Base-by-base conservation (phyloP, 2,797 vertebrate species). In the Chaenodraco wilsoni region DNA sequence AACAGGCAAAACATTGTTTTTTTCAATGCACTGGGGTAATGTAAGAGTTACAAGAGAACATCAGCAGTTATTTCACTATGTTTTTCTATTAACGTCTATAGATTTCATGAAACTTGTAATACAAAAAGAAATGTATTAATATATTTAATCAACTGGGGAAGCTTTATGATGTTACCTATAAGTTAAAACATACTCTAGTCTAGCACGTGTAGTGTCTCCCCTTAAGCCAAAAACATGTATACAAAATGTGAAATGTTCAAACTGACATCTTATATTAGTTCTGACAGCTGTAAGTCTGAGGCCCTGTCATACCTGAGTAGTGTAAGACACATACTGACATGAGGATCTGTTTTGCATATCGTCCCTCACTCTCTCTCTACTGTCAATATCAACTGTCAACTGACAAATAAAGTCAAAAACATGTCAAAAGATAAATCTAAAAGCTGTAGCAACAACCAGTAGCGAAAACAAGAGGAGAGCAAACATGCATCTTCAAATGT, bases 231-330 rank as follows among this genome's bases (percentile, higher is more conserved):
- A 46, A n/a, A 27, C 27, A 27, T 27, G 27, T 27, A 27, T 27
- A 27, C 27, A 27, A 27, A 27, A 27, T 27, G 27, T 23, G 44
- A 44, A 21, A 50, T 31, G 63, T 49, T 17, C 1, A 15, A 52
- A 69, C n/a, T 64, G 3, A 7, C 21, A 23, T 40, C 33, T 27
- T 10, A 44, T 8, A 72, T 67, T 37, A 50, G 31, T 46, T 69
- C 40, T 57, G 41, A 74, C 59, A 67, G 46, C 50, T 40, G 1
- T 9, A 19, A 14, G 23, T 69, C 41, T 44, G 17, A 16, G 59
- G 56, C 54, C 23, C 58, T 9, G 9, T 50, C 45, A 48, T 57
- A 41, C 16, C 19, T 45, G 23, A 6, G 16, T 49, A 44, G 37
- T 62, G 15, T 31, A 23, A 44, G 43, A 60, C 1, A 7, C 23